Conservation (phyloP, 1,140 invertebrate species). For the Diachasma alloeum region DNA sequence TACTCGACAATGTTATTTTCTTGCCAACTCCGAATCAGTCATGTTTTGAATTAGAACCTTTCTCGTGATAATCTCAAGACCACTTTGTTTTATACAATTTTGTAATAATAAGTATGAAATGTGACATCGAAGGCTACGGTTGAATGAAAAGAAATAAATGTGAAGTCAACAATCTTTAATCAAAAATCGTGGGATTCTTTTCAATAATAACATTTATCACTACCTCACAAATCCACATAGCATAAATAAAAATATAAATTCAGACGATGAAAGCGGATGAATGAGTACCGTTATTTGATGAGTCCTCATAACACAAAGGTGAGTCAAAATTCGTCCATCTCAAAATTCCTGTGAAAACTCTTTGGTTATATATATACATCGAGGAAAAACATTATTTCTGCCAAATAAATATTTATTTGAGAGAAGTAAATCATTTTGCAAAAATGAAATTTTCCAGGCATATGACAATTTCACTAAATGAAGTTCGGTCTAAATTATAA, state of each 20-base stretch:
- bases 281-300: not conserved
- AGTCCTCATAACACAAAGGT: not conserved
- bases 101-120: not conserved
- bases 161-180: not conserved
- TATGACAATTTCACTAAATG: too few relatives aligned
- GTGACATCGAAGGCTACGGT: not conserved
- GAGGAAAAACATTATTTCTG: too few relatives aligned
- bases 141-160: not conserved
- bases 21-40: not conserved
- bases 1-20: too few relatives aligned
- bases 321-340: not conserved
- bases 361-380: too few relatives aligned
- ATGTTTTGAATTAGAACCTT: too few relatives aligned
- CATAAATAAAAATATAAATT: slow-evolving; percentile 9
- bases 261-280: not conserved
- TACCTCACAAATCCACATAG: not conserved
- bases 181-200: not conserved
- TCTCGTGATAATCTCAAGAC: not conserved
- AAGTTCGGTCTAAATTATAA: too few relatives aligned
- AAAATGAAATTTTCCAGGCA: too few relatives aligned
- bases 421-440: too few relatives aligned
- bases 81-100: not conserved
- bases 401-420: too few relatives aligned
- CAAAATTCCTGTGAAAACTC: too few relatives aligned
- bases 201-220: not conserved